These are phyloP conservation scores for Nomada lathburiana DNA, from an alignment of 2,888 invertebrate genomes.

Conservation along the genomic window DNA sequence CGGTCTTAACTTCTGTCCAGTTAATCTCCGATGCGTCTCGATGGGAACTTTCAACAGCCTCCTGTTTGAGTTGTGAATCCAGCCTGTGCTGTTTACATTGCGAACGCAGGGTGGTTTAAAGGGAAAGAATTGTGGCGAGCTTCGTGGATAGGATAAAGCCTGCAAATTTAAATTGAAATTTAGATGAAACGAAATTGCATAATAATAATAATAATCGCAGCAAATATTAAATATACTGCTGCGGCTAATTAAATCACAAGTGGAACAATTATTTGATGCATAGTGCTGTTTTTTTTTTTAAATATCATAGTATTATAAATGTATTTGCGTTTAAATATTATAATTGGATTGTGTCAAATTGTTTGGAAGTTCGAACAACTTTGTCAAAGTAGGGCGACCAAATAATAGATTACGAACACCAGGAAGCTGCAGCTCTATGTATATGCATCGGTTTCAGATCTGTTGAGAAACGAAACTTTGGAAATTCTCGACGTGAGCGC, in stretches of 20 bases:
- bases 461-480: conserved; percentile 71
- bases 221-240: neutral
- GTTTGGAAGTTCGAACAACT: neutral
- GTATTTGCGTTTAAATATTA: too few species aligned
- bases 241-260: too few species aligned
- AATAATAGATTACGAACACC: neutral
- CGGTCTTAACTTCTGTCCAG: neutral
- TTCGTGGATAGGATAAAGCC: too few species aligned
- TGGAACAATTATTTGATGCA: too few species aligned
- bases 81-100: too few species aligned
- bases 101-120: too few species aligned
- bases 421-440: neutral
- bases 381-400: neutral
- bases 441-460: conserved; percentile 65
- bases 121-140: too few species aligned
- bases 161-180: too few species aligned
- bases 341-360: too few species aligned
- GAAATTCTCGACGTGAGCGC: conserved; percentile 77
- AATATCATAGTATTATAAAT: too few species aligned
- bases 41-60: neutral
- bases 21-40: conserved; percentile 18
- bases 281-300: too few species aligned
- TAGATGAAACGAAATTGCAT: too few species aligned
- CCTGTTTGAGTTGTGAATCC: conserved; percentile 15
- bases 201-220: neutral